These are phyloP conservation scores for Clarias batrachus DNA, from an alignment of 2,113 vertebrate species.

Conservation along the genomic window DNA sequence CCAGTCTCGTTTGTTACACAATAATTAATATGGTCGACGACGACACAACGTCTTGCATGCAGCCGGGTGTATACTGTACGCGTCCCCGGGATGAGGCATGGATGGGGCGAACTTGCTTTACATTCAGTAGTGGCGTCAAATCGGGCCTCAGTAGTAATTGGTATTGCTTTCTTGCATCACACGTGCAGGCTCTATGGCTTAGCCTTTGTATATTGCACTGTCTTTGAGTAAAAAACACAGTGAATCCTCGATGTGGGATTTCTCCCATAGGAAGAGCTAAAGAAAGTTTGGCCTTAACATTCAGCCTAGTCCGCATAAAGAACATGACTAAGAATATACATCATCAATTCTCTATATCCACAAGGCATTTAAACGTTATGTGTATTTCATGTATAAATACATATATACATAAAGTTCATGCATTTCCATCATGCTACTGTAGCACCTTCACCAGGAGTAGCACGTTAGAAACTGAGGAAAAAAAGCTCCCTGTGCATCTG, in stretches of 20 bases:
- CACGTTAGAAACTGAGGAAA: slow-evolving; percentile 6
- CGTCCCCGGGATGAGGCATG: background rate
- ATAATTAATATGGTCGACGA: slow-evolving; percentile 45
- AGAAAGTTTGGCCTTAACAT: slow-evolving; percentile 6
- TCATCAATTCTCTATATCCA: slow-evolving; percentile 1
- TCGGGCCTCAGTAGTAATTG: slow-evolving; percentile 29
- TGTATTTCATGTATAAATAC: slow-evolving; percentile 31
- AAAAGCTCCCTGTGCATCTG: slow-evolving; percentile 6
- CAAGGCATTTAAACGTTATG: slow-evolving; percentile 24
- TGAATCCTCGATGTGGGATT: slow-evolving; percentile 4
- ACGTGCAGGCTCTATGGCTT: slow-evolving; percentile 18
- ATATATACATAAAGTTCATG: slow-evolving; percentile 41
- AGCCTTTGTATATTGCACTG: slow-evolving; percentile 41
- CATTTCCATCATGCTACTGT: slow-evolving; percentile 28
- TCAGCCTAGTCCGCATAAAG: background rate
- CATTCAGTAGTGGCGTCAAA: slow-evolving; percentile 32
- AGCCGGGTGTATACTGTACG: slow-evolving; percentile 34
- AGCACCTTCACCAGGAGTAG: slow-evolving; percentile 28
- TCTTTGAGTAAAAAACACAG: slow-evolving; percentile 30
- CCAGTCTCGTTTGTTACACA: slow-evolving; percentile 39
- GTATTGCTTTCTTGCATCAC: slow-evolving; percentile 5
- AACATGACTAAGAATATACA: slow-evolving; percentile 25
- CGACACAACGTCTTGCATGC: slow-evolving; percentile 47
- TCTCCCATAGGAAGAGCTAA: slow-evolving; percentile 23
- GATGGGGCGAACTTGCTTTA: slow-evolving; percentile 22